phyloP scores from a whole-genome alignment of 2,113 vertebrate species.

The Cephalopholis sonnerati region DNA sequence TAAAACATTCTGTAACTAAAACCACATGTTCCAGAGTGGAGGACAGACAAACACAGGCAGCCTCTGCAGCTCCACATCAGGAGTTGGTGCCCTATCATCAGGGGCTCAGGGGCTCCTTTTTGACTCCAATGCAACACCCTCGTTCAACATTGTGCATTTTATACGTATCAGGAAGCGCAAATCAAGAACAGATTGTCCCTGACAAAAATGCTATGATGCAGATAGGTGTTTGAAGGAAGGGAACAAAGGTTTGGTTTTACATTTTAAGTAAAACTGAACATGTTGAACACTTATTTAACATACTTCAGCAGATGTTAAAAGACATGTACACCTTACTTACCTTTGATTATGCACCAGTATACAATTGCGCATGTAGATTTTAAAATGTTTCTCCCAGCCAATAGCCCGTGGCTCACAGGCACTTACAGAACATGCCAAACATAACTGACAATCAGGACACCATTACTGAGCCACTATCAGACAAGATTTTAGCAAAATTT shows the following conservation, averaged over 20 bases:
- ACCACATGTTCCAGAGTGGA: slow-evolving; percentile 86
- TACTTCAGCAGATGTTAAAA: slow-evolving; percentile 26
- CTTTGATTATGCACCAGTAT: slow-evolving; percentile 10
- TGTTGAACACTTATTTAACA: slow-evolving; percentile 37
- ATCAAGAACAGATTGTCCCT: slow-evolving; percentile 75
- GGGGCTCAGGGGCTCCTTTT: slow-evolving; percentile 68
- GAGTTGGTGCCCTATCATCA: slow-evolving; percentile 74
- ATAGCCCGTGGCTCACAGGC: background rate
- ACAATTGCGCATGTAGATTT: slow-evolving; percentile 8
- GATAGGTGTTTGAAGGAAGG: slow-evolving; percentile 19
- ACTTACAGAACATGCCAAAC: slow-evolving; percentile 3
- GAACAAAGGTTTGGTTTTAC: slow-evolving; percentile 46
- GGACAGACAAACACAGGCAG: slow-evolving; percentile 77
- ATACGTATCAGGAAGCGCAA: slow-evolving; percentile 77
- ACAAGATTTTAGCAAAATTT: background rate
- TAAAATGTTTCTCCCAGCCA: slow-evolving; percentile 22
- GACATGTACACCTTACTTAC: background rate
- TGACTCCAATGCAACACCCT: slow-evolving; percentile 70
- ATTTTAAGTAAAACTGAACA: slow-evolving; percentile 56
- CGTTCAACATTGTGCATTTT: slow-evolving; percentile 75
- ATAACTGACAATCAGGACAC: background rate
- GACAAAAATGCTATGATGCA: slow-evolving; percentile 47
- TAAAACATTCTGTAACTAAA: slow-evolving; percentile 87
- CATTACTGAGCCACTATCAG: background rate
- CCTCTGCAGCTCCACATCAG: slow-evolving; percentile 72